Evolutionary conservation across 2,113 vertebrate genomes (phyloP).

Genomic region (Scolopax mira): DNA sequence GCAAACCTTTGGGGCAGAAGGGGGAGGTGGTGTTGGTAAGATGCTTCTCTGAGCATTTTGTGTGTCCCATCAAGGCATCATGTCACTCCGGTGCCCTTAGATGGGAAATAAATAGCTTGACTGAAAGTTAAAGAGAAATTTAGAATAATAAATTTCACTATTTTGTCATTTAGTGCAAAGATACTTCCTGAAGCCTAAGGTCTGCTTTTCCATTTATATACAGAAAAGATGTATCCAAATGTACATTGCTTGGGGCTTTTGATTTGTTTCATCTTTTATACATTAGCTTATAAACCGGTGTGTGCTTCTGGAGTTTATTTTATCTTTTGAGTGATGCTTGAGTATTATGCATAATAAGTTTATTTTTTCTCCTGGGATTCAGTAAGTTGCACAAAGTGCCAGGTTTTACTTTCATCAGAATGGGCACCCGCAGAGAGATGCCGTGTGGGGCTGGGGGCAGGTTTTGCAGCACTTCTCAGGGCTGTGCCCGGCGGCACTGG

Average conservation of each 20-base stretch:
- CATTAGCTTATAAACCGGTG: neutral
- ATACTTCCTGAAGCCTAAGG: neutral
- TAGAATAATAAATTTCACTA: neutral
- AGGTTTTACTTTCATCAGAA: neutral
- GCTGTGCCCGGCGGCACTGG: neutral
- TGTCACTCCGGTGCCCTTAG: neutral
- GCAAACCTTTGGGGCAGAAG: neutral
- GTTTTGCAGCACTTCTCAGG: neutral
- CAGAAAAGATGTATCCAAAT: neutral
- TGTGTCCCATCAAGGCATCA: neutral
- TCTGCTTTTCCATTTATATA: neutral
- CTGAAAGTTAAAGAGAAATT: neutral
- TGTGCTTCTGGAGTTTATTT: constrained; percentile 23
- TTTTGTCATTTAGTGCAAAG: neutral
- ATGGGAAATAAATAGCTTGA: neutral
- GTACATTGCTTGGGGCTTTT: neutral
- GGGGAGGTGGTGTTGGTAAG: neutral
- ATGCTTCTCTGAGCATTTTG: neutral
- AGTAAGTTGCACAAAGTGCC: neutral
- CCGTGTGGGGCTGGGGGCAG: neutral
- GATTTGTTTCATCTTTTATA: constrained; percentile 49
- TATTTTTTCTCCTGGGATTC: constrained; percentile 4
- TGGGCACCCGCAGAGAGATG: neutral
- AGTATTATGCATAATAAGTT: neutral
- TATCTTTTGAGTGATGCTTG: constrained; percentile 11